A percentile compares a stretch with the other conserved stretches of the same genome.
Conservation (phyloP, 2,888 invertebrate genomes). For the Sminthurides aquaticus region DNA sequence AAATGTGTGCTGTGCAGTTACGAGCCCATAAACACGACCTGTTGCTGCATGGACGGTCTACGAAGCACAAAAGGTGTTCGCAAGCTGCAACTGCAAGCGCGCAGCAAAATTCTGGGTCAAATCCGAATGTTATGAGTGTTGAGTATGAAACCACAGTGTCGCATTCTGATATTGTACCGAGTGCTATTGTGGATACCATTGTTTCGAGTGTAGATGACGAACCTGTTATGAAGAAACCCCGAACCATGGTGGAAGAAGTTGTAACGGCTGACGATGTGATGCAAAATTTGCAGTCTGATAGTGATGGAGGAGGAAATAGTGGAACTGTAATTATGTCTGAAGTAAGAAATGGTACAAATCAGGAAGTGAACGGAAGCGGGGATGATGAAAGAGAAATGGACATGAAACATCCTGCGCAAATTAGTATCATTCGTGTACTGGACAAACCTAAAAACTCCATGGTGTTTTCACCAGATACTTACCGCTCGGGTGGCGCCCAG, state of each 20-base stretch:
- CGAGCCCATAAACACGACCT: constrained; percentile 35
- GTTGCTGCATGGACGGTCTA: constrained; percentile 28
- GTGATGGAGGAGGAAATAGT: constrained; percentile 14
- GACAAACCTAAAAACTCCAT: constrained; percentile 15
- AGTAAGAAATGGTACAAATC: constrained; percentile 15
- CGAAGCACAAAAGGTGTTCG: constrained; percentile 26
- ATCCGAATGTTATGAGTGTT: constrained; percentile 11
- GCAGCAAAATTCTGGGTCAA: not conserved
- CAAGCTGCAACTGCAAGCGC: constrained; percentile 6
- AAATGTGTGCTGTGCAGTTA: constrained; percentile 29
- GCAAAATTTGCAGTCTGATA: not conserved
- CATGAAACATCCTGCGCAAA: constrained; percentile 8
- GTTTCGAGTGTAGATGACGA: constrained; percentile 6
- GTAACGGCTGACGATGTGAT: not conserved
- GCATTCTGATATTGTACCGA: constrained; percentile 12
- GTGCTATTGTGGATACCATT: constrained; percentile 14
- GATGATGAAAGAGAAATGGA: constrained; percentile 8
- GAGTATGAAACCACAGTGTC: constrained; percentile 17
- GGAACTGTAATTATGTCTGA: constrained; percentile 27
- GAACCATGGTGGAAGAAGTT: constrained; percentile 7
- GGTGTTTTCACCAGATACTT: constrained; percentile 9
- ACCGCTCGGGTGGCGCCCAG: not conserved
- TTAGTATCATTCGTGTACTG: constrained; percentile 22
- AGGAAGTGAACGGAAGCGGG: constrained; percentile 5
- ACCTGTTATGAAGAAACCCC: constrained; percentile 6